Conservation (phyloP, 2,888 invertebrate species). For the Microctonus brassicae region DNA sequence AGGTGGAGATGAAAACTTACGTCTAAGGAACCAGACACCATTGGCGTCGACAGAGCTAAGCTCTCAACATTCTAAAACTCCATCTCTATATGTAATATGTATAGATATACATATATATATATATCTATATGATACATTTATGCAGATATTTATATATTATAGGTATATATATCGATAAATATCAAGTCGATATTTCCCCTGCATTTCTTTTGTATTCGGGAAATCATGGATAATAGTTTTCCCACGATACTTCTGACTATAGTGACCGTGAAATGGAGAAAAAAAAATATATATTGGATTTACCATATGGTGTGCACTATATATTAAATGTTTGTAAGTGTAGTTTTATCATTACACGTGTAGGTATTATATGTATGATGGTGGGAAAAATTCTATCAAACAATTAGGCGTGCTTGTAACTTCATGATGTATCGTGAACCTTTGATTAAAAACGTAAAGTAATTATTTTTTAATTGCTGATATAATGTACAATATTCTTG, state of each 20-base stretch:
- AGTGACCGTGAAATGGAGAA: conserved; percentile 26
- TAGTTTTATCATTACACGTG: background rate
- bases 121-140: no score
- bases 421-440: background rate
- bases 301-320: background rate
- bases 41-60: conserved; percentile 32
- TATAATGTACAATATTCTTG: background rate
- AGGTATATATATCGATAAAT: background rate
- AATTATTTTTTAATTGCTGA: background rate
- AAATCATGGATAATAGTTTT: conserved; percentile 45
- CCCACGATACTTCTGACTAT: conserved; percentile 34
- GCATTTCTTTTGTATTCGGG: conserved; percentile 17
- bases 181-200: conserved; percentile 25
- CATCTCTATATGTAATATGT: conserved; percentile 18
- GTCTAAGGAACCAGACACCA: conserved; percentile 16
- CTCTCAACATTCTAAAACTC: conserved; percentile 12
- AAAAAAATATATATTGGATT: background rate
- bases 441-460: background rate
- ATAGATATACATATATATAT: conserved; percentile 31
- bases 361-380: background rate
- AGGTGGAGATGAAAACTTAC: conserved; percentile 36
- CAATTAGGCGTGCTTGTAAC: background rate
- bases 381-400: background rate
- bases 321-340: background rate
- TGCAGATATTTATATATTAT: conserved; percentile 26